A percentile compares a stretch with the other conserved stretches of the same genome.
Conservation (phyloP, 2,797 vertebrate species). For the Lithobates pipiens region DNA sequence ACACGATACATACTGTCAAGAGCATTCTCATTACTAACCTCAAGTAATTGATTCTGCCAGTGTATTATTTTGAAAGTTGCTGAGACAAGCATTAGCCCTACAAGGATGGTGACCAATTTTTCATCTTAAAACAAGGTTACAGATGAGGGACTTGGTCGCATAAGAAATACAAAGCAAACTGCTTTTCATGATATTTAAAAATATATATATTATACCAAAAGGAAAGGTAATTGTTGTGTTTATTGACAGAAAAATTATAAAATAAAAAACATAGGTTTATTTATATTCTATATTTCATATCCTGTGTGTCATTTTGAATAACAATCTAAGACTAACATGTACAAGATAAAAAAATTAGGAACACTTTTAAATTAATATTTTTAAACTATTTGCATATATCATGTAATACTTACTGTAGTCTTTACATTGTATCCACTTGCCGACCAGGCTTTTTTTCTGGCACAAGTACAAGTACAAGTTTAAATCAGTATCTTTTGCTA, state of each 20-base stretch:
- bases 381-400: too few relatives aligned
- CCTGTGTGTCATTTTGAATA: too few relatives aligned
- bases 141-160: conserved; percentile 21
- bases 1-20: conserved; percentile 45
- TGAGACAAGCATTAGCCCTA: conserved; percentile 50
- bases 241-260: neutral
- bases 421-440: too few relatives aligned
- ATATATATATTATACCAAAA: conserved; percentile 5
- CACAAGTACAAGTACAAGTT: too few relatives aligned
- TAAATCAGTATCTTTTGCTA: too few relatives aligned
- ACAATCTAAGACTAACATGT: too few relatives aligned
- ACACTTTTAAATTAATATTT: too few relatives aligned
- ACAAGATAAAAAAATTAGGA: too few relatives aligned
- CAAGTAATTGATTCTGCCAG: conserved; percentile 59
- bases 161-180: conserved; percentile 43
- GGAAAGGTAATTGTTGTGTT: neutral
- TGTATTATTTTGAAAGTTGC: conserved; percentile 57
- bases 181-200: conserved; percentile 17
- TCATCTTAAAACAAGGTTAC: conserved; percentile 58
- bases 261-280: neutral
- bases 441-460: too few relatives aligned
- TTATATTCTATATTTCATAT: too few relatives aligned
- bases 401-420: too few relatives aligned
- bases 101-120: conserved; percentile 40
- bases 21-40: conserved; percentile 50